These are phyloP conservation scores for Cyprinus carpio DNA, from an alignment of 2,113 vertebrate genomes.

Conservation along the genomic window DNA sequence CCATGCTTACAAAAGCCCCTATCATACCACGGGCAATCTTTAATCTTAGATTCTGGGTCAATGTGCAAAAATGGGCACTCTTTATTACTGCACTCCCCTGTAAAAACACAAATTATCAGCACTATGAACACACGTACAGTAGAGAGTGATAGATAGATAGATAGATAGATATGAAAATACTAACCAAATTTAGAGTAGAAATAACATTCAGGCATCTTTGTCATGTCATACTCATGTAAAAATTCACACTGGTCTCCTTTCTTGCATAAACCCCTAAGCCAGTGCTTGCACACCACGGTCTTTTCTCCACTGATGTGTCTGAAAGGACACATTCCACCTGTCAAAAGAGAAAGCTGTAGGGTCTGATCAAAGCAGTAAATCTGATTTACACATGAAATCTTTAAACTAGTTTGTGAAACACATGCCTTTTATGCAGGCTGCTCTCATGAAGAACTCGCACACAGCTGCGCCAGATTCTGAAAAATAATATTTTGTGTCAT, in stretches of 20 bases:
- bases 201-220: conserved; percentile 99
- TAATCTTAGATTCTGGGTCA: conserved; percentile 98
- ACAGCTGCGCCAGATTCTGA: conserved; percentile 96
- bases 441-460: conserved; percentile 95
- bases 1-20: conserved; percentile 98
- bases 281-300: conserved; percentile 98
- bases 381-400: background rate
- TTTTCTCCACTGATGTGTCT: conserved; percentile 98
- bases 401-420: background rate
- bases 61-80: conserved; percentile 99
- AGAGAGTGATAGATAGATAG: background rate
- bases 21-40: conserved; percentile 99
- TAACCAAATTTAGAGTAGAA: conserved; percentile 99
- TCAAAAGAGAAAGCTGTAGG: background rate
- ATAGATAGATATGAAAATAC: conserved; percentile 41
- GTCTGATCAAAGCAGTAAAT: background rate
- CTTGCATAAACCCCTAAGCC: conserved; percentile 98
- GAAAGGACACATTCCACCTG: conserved; percentile 98
- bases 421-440: conserved; percentile 92
- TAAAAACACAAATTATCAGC: background rate
- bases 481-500: conserved; percentile 47
- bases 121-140: background rate
- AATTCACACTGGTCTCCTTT: conserved; percentile 99
- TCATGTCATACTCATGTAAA: conserved; percentile 98
- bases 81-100: conserved; percentile 99